Conservation (phyloP, 2,888 invertebrate species). For the Orchesella flavescens region DNA sequence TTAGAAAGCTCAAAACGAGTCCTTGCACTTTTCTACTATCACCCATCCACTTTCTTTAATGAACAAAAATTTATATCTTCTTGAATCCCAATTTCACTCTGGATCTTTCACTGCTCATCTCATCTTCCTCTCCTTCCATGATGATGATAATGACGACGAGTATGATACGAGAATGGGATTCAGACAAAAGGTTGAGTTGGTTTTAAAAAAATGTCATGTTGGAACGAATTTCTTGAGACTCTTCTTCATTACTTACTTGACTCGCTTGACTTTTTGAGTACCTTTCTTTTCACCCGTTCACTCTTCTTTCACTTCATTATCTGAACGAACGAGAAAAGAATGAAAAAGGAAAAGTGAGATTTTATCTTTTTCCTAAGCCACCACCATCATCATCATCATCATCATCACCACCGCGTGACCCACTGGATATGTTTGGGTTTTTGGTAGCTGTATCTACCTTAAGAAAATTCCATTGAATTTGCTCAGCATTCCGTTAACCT, state of each 20-base stretch:
- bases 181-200: not conserved
- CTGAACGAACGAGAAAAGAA: too few relatives aligned
- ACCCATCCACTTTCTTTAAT: conserved; percentile 26
- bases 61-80: conserved; percentile 42
- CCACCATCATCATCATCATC: too few relatives aligned
- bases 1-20: not conserved
- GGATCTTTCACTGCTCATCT: conserved; percentile 7
- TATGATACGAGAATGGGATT: not conserved
- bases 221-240: conserved; percentile 18
- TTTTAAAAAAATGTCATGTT: not conserved
- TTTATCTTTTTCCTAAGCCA: too few relatives aligned
- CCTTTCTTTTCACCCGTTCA: too few relatives aligned
- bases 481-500: too few relatives aligned
- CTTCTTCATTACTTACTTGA: not conserved
- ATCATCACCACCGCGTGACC: too few relatives aligned
- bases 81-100: conserved; percentile 37
- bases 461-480: too few relatives aligned
- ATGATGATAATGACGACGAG: not conserved
- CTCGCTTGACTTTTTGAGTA: too few relatives aligned
- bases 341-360: too few relatives aligned
- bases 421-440: too few relatives aligned
- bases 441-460: too few relatives aligned
- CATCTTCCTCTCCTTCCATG: not conserved
- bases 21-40: conserved; percentile 6
- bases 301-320: too few relatives aligned